Evolutionary conservation across 2,888 invertebrate genomes (phyloP).

Genomic region (Harpagoxenus sublaevis): DNA sequence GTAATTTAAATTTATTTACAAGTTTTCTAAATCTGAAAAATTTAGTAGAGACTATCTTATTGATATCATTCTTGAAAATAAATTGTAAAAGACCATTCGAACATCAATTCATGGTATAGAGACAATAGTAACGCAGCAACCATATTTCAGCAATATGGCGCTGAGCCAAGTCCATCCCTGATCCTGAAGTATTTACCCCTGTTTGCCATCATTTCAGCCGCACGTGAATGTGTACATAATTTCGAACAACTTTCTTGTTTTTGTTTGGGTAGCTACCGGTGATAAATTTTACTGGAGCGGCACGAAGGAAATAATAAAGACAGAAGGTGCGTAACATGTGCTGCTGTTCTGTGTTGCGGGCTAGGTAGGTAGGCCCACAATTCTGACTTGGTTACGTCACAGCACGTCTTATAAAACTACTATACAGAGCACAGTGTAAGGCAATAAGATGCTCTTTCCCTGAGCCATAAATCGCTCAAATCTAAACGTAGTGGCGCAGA

Average conservation of each 20-base stretch:
- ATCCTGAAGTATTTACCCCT: slow-evolving; percentile 72
- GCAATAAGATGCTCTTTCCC: slow-evolving; percentile 79
- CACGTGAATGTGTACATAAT: slow-evolving; percentile 77
- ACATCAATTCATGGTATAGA: slow-evolving; percentile 61
- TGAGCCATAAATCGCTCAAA: slow-evolving; percentile 82
- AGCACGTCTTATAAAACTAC: slow-evolving; percentile 66
- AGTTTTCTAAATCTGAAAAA: not conserved
- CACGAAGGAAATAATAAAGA: slow-evolving; percentile 58
- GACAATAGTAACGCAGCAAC: slow-evolving; percentile 37
- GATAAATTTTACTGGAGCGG: slow-evolving; percentile 78
- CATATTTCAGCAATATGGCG: slow-evolving; percentile 73
- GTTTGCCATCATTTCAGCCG: slow-evolving; percentile 61
- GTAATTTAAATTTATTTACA: not conserved
- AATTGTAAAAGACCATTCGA: slow-evolving; percentile 36
- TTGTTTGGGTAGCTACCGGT: slow-evolving; percentile 75
- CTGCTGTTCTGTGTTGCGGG: slow-evolving; percentile 21
- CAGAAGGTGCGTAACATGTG: slow-evolving; percentile 50
- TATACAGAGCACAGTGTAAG: slow-evolving; percentile 58
- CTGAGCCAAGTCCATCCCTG: slow-evolving; percentile 74
- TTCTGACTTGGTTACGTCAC: slow-evolving; percentile 81
- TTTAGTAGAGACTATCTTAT: not conserved
- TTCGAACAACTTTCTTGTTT: slow-evolving; percentile 77
- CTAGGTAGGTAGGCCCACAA: slow-evolving; percentile 62
- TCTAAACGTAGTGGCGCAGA: slow-evolving; percentile 67
- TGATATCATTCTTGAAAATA: not conserved